Percentiles rank a stretch among this genome's conserved stretches.
Conservation (phyloP, 2,113 vertebrate species). For the Coregonus clupeaformis region DNA sequence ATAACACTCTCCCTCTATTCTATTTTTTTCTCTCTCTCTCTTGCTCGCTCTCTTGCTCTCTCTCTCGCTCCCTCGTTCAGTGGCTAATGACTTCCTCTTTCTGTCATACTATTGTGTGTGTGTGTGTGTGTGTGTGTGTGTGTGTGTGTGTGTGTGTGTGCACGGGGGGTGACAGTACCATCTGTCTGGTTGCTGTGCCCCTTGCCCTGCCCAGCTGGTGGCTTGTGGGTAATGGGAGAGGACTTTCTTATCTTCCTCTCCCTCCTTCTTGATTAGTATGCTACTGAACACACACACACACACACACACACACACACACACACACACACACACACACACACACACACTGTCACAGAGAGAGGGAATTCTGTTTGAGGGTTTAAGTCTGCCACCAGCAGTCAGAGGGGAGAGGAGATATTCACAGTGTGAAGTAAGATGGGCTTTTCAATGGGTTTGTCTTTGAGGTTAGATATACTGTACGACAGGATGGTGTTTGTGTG, state of each 20-base stretch:
- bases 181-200: conserved; percentile 76
- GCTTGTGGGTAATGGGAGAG: conserved; percentile 76
- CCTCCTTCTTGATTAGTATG: conserved; percentile 72
- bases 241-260: conserved; percentile 71
- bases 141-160: conserved; percentile 31
- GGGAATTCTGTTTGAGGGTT: conserved; percentile 34
- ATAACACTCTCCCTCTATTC: conserved; percentile 67
- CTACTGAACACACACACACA: conserved; percentile 54
- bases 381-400: conserved; percentile 47
- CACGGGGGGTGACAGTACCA: conserved; percentile 75
- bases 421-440: conserved; percentile 56
- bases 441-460: conserved; percentile 2
- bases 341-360: conserved; percentile 14
- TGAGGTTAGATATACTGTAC: too few relatives aligned
- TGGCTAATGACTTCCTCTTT: conserved; percentile 73
- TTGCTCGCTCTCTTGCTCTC: conserved; percentile 16
- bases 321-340: conserved; percentile 64
- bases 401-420: conserved; percentile 36
- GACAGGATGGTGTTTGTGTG: conserved; percentile 10
- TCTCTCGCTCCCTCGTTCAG: conserved; percentile 45
- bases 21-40: conserved; percentile 3
- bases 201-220: conserved; percentile 77
- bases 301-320: conserved; percentile 56
- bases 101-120: conserved; percentile 46
- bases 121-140: too few relatives aligned